Conservation (phyloP, 2,113 vertebrate genomes). For the Tor tambroides region DNA sequence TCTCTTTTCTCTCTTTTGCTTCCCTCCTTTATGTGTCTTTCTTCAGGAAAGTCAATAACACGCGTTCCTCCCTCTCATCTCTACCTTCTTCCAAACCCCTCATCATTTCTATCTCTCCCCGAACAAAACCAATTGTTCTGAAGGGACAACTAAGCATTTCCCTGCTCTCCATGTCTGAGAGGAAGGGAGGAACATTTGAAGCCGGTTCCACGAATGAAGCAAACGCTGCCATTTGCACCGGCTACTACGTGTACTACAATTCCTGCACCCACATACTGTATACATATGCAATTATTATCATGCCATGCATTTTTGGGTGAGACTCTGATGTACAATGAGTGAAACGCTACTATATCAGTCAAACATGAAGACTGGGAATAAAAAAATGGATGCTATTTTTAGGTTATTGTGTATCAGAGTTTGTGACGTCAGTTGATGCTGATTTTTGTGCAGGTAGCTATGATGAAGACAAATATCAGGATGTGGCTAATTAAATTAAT, state of each 20-base stretch:
- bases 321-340: too few species aligned
- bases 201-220: neutral
- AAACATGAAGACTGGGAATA: neutral
- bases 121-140: slow-evolving; percentile 23
- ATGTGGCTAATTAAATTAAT: neutral
- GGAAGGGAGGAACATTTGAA: neutral
- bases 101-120: slow-evolving; percentile 2
- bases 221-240: neutral
- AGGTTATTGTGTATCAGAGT: neutral
- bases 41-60: slow-evolving; percentile 19
- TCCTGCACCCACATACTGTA: neutral
- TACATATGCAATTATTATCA: neutral
- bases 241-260: slow-evolving; percentile 4
- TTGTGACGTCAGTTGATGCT: neutral
- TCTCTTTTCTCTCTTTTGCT: slow-evolving; percentile 29
- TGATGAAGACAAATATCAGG: neutral
- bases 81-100: slow-evolving; percentile 17
- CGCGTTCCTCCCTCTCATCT: neutral
- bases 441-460: neutral
- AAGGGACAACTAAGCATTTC: slow-evolving; percentile 11
- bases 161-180: neutral
- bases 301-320: neutral
- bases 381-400: neutral
- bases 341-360: neutral
- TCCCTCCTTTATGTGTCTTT: slow-evolving; percentile 14